These are phyloP conservation scores for Plectropomus leopardus DNA, from an alignment of 2,113 vertebrate genomes.

Conservation along the genomic window DNA sequence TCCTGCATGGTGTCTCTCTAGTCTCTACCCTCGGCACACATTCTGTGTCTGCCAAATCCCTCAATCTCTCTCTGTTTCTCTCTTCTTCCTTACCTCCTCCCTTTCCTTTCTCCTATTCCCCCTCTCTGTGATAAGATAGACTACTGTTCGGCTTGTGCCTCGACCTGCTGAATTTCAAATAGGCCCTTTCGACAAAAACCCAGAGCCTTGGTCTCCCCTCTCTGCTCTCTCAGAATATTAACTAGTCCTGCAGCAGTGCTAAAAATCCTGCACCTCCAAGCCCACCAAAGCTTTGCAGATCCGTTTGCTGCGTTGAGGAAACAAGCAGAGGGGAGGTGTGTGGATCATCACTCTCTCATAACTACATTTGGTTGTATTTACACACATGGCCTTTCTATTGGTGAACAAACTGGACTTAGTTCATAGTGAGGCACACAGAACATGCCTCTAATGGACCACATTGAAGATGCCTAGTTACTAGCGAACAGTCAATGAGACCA, in stretches of 20 bases:
- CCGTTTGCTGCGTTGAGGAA: conserved; percentile 27
- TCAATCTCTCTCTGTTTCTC: conserved; percentile 54
- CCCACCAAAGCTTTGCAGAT: conserved; percentile 33
- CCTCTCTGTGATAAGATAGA: conserved; percentile 75
- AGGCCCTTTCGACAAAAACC: conserved; percentile 68
- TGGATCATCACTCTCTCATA: conserved; percentile 7
- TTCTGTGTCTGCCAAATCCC: conserved; percentile 50
- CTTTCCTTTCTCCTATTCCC: conserved; percentile 47
- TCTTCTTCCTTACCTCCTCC: conserved; percentile 26
- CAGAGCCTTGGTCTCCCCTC: conserved; percentile 58
- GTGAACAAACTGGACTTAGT: neutral
- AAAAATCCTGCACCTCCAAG: conserved; percentile 30
- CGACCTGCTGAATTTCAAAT: conserved; percentile 80
- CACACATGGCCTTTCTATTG: neutral
- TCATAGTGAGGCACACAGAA: neutral
- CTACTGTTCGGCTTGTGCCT: conserved; percentile 70
- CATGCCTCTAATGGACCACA: neutral
- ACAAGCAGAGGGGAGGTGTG: neutral
- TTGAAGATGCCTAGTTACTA: neutral
- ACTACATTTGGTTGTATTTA: neutral
- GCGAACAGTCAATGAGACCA: neutral
- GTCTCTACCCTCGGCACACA: conserved; percentile 22
- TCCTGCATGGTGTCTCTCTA: conserved; percentile 29
- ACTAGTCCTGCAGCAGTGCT: conserved; percentile 63
- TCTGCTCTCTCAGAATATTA: conserved; percentile 76